Percentiles rank a stretch among this genome's conserved stretches.
phyloP scores from a whole-genome alignment of 1,140 invertebrate genomes.

The Manduca sexta region DNA sequence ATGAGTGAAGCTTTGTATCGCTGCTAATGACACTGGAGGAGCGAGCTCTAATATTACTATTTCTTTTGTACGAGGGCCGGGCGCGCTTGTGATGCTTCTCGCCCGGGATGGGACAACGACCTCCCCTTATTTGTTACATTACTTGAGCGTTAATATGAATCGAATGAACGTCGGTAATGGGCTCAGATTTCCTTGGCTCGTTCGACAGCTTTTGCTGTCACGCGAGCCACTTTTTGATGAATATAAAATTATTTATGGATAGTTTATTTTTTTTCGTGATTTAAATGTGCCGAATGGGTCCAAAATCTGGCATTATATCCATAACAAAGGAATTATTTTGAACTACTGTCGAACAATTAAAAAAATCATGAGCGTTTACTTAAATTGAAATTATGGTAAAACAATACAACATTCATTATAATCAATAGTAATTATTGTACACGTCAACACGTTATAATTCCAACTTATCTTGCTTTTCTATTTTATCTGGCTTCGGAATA shows the following conservation, averaged over 20 bases:
- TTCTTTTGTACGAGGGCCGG: constrained; percentile 63
- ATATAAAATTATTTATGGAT: constrained; percentile 42
- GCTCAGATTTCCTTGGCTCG: constrained; percentile 55
- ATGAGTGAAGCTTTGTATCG: constrained; percentile 63
- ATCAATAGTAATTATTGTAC: no score
- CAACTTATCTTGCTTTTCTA: not conserved
- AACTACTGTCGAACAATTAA: no score
- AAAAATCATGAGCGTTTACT: no score
- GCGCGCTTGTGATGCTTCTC: constrained; percentile 47
- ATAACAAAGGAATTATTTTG: no score
- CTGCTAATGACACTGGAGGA: constrained; percentile 67
- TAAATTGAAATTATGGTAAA: no score
- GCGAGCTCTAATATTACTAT: constrained; percentile 68
- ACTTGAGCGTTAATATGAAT: constrained; percentile 65
- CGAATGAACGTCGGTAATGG: constrained; percentile 56
- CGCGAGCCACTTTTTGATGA: constrained; percentile 49
- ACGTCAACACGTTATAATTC: not conserved
- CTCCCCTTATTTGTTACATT: constrained; percentile 68
- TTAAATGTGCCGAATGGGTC: no score
- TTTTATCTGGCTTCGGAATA: not conserved
- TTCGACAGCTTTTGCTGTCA: constrained; percentile 48
- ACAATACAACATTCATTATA: no score
- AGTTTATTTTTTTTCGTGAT: no score
- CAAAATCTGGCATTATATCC: no score
- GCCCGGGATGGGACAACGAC: constrained; percentile 51